These are phyloP conservation scores for Lithophane semibrunnea DNA, from an alignment of 2,888 invertebrate species.

Conservation along the genomic window DNA sequence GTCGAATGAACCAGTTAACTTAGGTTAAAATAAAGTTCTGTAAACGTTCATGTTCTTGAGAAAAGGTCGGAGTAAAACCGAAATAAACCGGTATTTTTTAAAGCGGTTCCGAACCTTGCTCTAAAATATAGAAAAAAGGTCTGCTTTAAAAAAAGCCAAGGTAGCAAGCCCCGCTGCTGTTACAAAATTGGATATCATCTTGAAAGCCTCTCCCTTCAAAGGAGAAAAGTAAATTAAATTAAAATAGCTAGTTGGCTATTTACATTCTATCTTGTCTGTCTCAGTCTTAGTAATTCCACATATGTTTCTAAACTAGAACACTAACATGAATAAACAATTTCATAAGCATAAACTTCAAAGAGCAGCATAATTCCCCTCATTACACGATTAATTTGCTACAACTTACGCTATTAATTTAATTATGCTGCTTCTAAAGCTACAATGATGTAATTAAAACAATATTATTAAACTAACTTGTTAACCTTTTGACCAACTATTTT, in stretches of 20 bases:
- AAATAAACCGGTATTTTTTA: too few species aligned
- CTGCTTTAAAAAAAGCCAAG: not conserved
- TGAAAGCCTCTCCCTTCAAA: not conserved
- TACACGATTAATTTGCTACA: slow-evolving; percentile 27
- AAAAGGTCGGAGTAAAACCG: too few species aligned
- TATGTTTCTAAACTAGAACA: slow-evolving; percentile 4
- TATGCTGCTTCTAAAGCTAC: slow-evolving; percentile 11
- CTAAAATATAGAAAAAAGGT: not conserved
- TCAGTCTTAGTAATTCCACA: not conserved
- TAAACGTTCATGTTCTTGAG: too few species aligned
- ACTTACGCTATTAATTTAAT: slow-evolving; percentile 28
- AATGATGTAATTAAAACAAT: slow-evolving; percentile 44
- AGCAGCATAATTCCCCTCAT: slow-evolving; percentile 13
- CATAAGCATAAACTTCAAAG: slow-evolving; percentile 36
- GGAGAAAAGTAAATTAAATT: not conserved
- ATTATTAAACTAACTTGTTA: slow-evolving; percentile 41
- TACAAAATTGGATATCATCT: not conserved
- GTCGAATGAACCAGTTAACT: too few species aligned
- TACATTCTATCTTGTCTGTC: not conserved
- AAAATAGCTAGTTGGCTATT: not conserved
- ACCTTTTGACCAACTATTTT: slow-evolving; percentile 43
- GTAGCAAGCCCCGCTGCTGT: not conserved
- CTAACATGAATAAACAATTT: slow-evolving; percentile 24
- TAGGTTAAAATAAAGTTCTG: too few species aligned
- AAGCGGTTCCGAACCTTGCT: too few species aligned